Conservation (phyloP, 2,888 invertebrate genomes). For the Sepiola atlantica region DNA sequence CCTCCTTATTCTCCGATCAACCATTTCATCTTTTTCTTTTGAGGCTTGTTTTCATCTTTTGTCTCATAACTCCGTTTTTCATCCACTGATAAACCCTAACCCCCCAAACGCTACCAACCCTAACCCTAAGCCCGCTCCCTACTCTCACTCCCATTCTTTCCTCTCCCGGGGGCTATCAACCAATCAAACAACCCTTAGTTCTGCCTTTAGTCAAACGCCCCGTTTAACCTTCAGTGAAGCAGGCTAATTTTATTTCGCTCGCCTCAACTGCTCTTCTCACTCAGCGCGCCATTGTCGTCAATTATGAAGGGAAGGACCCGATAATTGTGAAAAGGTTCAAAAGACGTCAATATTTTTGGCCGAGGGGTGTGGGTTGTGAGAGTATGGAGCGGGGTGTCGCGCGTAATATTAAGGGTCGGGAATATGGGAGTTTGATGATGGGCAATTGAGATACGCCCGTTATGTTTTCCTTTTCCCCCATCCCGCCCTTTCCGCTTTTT, state of each 20-base stretch:
- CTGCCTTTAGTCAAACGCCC: conserved; percentile 32
- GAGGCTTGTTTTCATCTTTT: no score
- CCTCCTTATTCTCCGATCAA: no score
- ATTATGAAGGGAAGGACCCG: background rate
- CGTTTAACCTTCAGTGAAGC: conserved; percentile 10
- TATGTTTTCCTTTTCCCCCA: no score
- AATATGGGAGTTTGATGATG: background rate
- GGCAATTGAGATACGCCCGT: background rate
- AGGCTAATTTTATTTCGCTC: background rate
- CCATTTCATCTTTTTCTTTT: no score
- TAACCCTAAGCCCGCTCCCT: no score
- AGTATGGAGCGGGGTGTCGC: no score
- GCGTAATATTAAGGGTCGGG: background rate
- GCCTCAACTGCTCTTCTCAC: background rate
- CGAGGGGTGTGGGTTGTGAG: background rate
- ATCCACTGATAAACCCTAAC: no score
- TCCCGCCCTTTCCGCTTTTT: background rate
- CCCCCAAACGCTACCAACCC: no score
- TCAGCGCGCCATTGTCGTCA: background rate
- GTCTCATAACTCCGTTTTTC: no score
- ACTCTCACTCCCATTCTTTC: background rate
- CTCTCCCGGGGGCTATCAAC: background rate
- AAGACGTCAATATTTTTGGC: background rate
- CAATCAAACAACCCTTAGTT: conserved; percentile 20
- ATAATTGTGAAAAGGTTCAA: background rate